Conservation (phyloP, 2,113 vertebrate species). For the Tenebrosternarchus preto region DNA sequence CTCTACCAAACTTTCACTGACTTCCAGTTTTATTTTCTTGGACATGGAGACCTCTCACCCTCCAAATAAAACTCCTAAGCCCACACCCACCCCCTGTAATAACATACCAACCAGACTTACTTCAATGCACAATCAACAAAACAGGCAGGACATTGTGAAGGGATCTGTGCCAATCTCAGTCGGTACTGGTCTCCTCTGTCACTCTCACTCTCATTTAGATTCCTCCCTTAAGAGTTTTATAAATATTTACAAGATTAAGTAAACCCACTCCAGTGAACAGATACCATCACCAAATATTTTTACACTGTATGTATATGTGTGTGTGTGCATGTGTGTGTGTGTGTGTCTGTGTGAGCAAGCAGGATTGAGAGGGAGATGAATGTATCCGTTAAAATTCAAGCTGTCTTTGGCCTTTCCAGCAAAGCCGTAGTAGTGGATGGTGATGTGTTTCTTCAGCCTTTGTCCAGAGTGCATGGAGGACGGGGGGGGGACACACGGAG, state of each 20-base stretch:
- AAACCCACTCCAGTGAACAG: neutral
- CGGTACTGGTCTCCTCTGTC: neutral
- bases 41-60: neutral
- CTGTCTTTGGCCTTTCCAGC: too few relatives aligned
- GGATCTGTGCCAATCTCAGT: neutral
- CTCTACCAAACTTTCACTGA: conserved; percentile 7
- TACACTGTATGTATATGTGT: neutral
- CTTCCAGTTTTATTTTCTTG: conserved; percentile 21
- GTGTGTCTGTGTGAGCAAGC: neutral
- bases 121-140: neutral
- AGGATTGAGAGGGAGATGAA: neutral
- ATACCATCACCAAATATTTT: neutral
- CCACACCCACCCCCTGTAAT: neutral
- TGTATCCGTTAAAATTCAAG: neutral
- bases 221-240: conserved; percentile 2
- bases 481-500: too few relatives aligned
- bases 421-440: neutral
- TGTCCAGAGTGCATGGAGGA: neutral
- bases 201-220: neutral
- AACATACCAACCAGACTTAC: neutral
- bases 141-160: neutral
- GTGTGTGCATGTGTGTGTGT: neutral
- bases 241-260: conserved; percentile 18
- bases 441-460: neutral
- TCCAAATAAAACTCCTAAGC: neutral